Conservation (phyloP, 92 coral and sea anemone species). For the Parazoanthus atlanticus region DNA sequence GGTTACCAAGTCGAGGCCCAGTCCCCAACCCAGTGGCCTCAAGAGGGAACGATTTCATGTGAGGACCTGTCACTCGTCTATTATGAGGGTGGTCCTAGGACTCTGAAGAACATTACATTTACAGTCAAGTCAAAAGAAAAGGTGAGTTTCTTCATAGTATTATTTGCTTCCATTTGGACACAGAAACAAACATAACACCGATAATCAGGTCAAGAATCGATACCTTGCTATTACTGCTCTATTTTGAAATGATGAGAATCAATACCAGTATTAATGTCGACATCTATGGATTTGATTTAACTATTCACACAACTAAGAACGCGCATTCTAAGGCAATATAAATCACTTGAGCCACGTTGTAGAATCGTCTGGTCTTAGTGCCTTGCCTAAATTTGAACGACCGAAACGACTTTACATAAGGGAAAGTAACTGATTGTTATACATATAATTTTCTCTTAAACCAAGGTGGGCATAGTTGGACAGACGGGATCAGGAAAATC, state of each 20-base stretch:
- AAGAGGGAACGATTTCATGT: constrained; percentile 42
- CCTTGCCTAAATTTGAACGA: too few relatives aligned
- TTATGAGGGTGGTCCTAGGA: constrained; percentile 45
- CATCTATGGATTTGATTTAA: too few relatives aligned
- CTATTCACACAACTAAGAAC: too few relatives aligned
- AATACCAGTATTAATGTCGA: too few relatives aligned
- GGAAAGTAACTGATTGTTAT: not conserved
- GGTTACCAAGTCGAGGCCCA: constrained; percentile 38
- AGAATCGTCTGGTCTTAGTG: too few relatives aligned
- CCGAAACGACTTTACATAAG: too few relatives aligned
- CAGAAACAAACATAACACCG: not conserved
- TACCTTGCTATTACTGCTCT: too few relatives aligned
- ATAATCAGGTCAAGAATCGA: not conserved
- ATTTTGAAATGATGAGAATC: too few relatives aligned
- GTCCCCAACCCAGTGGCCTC: constrained; percentile 43
- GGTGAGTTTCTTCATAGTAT: constrained; percentile 9
- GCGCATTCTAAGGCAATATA: too few relatives aligned
- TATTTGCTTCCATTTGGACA: not conserved
- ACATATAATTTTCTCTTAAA: not conserved
- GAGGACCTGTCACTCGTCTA: constrained; percentile 35
- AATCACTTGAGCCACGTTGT: too few relatives aligned
- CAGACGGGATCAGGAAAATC: constrained; percentile 44
- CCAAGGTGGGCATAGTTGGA: constrained; percentile 27
- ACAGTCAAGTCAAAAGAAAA: constrained; percentile 56
- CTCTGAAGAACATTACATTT: constrained; percentile 45